phyloP scores from a whole-genome alignment of 2,888 invertebrate species.

The Hypercompe scribonia region DNA sequence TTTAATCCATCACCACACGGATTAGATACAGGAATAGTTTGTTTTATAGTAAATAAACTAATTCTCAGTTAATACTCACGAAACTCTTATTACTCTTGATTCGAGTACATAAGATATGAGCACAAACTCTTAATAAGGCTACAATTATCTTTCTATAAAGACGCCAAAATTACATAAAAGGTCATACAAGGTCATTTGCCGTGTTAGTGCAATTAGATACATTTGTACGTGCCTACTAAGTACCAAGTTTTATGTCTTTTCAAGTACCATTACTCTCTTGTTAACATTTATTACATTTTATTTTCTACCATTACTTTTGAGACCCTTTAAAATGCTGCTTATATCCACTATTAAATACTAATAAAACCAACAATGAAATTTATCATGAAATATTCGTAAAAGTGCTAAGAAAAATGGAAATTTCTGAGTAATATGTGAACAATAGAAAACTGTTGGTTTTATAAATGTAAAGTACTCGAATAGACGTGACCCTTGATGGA shows the following conservation, averaged over 20 bases:
- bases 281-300: constrained; percentile 28
- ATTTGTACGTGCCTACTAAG: constrained; percentile 25
- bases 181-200: neutral
- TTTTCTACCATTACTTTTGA: constrained; percentile 28
- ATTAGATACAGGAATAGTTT: neutral
- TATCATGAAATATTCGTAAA: constrained; percentile 34
- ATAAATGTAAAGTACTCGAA: neutral
- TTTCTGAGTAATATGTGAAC: constrained; percentile 27
- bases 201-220: neutral
- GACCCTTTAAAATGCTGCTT: constrained; percentile 28
- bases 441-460: constrained; percentile 32
- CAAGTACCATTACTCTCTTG: constrained; percentile 18
- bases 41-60: neutral
- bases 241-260: constrained; percentile 23
- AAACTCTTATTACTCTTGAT: neutral
- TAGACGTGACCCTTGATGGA: constrained; percentile 28
- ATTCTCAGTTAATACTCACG: neutral
- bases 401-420: constrained; percentile 38
- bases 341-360: constrained; percentile 30
- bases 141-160: neutral
- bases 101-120: neutral
- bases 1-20: too few relatives aligned
- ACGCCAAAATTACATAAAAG: neutral
- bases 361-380: constrained; percentile 41
- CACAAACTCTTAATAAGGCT: neutral